Percentiles rank a stretch among this genome's conserved stretches.
Conservation (phyloP, 2,797 vertebrate species). For the Eleutherodactylus coqui region DNA sequence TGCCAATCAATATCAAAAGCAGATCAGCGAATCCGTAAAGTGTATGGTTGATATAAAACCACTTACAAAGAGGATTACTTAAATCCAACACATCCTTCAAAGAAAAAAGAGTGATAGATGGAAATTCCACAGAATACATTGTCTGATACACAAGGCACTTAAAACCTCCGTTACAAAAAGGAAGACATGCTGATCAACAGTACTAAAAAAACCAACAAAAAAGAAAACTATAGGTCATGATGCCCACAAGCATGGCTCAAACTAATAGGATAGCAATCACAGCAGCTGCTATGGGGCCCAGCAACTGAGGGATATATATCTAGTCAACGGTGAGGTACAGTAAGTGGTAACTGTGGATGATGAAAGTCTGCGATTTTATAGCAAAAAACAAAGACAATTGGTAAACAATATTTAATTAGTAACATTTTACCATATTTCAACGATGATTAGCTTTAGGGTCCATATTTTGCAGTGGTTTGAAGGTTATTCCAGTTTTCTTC, state of each 20-base stretch:
- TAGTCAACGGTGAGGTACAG: neutral
- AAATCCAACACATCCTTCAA: constrained; percentile 61
- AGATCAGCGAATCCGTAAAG: constrained; percentile 53
- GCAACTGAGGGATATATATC: neutral
- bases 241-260: neutral
- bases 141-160: constrained; percentile 19
- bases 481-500: no score
- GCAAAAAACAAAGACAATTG: neutral
- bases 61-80: constrained; percentile 60
- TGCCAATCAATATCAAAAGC: constrained; percentile 60
- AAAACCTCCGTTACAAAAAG: constrained; percentile 2
- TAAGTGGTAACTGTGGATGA: neutral
- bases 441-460: neutral
- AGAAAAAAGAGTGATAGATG: constrained; percentile 42
- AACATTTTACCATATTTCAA: neutral
- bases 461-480: no score
- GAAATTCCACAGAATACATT: constrained; percentile 43
- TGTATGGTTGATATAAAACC: constrained; percentile 58
- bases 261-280: neutral
- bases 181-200: neutral
- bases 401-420: neutral
- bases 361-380: neutral
- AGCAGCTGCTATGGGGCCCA: neutral
- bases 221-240: neutral
- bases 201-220: neutral